phyloP scores from a whole-genome alignment of 2,888 invertebrate genomes.

The Kryphioiulus occultus region DNA sequence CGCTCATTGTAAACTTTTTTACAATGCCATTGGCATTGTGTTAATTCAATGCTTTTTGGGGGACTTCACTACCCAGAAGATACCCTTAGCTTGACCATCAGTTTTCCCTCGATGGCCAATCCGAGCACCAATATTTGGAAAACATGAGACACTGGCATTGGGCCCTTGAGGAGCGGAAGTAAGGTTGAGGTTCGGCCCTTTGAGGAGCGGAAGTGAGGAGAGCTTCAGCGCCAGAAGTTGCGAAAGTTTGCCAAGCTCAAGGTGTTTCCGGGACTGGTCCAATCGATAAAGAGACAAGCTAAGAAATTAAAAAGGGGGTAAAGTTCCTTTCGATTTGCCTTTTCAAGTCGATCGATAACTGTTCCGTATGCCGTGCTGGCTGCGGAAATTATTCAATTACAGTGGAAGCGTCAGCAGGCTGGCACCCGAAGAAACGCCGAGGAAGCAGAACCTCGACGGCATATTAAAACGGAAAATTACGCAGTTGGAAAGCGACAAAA shows the following conservation, averaged over 20 bases:
- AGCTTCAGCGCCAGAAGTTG: neutral
- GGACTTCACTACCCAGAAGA: too few relatives aligned
- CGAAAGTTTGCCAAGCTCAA: too few relatives aligned
- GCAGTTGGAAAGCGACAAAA: neutral
- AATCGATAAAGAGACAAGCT: neutral
- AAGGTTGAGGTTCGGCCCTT: neutral
- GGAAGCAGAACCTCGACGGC: neutral
- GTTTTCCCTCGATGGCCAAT: too few relatives aligned
- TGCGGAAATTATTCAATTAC: conserved; percentile 5
- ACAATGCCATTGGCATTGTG: too few relatives aligned
- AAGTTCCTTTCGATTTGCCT: neutral
- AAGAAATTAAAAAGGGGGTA: neutral
- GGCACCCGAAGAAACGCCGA: neutral
- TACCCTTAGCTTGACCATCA: too few relatives aligned
- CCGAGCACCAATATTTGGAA: too few relatives aligned
- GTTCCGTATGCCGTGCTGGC: neutral
- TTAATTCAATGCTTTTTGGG: too few relatives aligned
- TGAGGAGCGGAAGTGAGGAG: neutral
- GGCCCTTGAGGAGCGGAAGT: neutral
- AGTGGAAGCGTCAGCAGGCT: neutral
- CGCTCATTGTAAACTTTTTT: too few relatives aligned
- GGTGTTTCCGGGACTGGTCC: neutral
- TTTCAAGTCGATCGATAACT: neutral
- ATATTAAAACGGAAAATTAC: neutral
- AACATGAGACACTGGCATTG: too few relatives aligned